Evolutionary conservation across 1,140 invertebrate species (phyloP).

Genomic region (Monomorium pharaonis): DNA sequence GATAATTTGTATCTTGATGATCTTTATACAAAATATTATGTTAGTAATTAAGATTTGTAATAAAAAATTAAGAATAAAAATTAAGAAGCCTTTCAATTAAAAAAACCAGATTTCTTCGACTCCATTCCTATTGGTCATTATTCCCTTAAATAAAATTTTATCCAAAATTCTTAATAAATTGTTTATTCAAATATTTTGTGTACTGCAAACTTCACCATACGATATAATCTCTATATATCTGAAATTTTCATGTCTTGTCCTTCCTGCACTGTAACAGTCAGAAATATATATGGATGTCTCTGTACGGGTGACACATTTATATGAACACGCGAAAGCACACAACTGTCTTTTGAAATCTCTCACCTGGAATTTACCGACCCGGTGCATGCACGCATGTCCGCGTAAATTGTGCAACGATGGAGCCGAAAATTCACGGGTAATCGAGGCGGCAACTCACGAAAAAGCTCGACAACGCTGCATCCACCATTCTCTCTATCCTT

Average conservation of each 20-base stretch:
- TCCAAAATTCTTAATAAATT: background rate
- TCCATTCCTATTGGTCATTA: background rate
- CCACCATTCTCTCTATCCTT: background rate
- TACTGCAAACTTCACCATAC: background rate
- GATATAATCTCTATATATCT: background rate
- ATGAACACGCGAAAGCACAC: background rate
- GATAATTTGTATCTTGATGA: background rate
- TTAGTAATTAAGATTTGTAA: background rate
- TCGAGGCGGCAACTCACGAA: constrained; percentile 7
- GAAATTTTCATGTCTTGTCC: background rate
- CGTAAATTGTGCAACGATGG: constrained; percentile 30
- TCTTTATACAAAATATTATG: constrained; percentile 11
- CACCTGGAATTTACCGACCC: constrained; percentile 11
- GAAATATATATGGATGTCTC: background rate
- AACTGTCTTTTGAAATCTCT: constrained; percentile 35
- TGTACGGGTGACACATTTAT: background rate
- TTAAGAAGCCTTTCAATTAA: background rate
- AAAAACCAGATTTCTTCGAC: background rate
- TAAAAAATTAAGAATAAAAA: background rate
- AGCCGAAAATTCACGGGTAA: constrained; percentile 40
- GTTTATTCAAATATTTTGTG: background rate
- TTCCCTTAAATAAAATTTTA: background rate
- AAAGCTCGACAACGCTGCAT: background rate
- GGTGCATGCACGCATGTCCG: constrained; percentile 10
- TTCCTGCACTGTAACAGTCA: background rate